A percentile compares a stretch with the other conserved stretches of the same genome.
Conservation (phyloP, 2,888 invertebrate species). For the Saturnia pavonia region DNA sequence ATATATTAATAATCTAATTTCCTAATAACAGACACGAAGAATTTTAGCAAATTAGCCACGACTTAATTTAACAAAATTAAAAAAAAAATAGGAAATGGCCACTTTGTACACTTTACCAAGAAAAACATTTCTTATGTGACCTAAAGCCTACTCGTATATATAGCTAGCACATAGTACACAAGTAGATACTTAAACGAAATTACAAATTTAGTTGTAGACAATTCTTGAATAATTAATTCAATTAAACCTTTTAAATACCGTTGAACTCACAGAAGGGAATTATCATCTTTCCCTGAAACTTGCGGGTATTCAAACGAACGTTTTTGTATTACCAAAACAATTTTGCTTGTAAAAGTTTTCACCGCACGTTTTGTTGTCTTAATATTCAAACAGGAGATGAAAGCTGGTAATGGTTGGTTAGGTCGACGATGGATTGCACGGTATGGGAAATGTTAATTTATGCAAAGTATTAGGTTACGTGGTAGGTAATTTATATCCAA, state of each 20-base stretch:
- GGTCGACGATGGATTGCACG: conserved; percentile 56
- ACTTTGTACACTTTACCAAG: too few relatives aligned
- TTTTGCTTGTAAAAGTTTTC: conserved; percentile 46
- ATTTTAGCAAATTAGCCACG: too few relatives aligned
- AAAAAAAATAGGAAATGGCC: too few relatives aligned
- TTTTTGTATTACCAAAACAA: conserved; percentile 49
- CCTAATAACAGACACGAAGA: background rate
- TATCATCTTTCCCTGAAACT: conserved; percentile 39
- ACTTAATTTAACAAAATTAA: too few relatives aligned
- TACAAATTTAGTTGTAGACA: background rate
- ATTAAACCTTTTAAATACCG: background rate
- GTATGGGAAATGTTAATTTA: conserved; percentile 64
- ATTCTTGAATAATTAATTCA: background rate
- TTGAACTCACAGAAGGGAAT: conserved; percentile 31
- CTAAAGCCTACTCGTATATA: too few relatives aligned
- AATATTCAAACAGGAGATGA: conserved; percentile 71
- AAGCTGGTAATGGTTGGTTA: conserved; percentile 72
- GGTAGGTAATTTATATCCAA: conserved; percentile 62
- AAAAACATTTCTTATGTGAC: too few relatives aligned
- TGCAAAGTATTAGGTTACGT: conserved; percentile 72
- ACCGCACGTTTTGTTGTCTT: conserved; percentile 59
- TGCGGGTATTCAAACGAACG: conserved; percentile 50
- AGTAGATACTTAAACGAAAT: background rate
- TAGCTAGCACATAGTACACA: background rate
- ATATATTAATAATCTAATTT: background rate